Evolutionary conservation across 1,140 invertebrate genomes (phyloP), one percentile per base, ranked within the genome.

Genomic region (Bombus polaris): DNA sequence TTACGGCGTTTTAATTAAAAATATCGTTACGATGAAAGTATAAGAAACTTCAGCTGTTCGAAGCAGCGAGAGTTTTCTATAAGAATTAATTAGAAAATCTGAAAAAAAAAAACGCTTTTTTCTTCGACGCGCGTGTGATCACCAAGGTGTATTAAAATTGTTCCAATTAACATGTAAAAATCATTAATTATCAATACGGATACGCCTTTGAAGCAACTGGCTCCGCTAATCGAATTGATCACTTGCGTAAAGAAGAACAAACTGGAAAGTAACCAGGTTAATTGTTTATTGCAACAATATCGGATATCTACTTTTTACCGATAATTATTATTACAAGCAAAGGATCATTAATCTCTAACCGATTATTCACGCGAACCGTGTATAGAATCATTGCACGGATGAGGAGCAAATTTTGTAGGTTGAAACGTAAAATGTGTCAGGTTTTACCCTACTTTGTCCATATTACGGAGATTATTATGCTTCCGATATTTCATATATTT

Each of bases 191-290:
- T 73, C 47, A 6, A 25, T 13, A 42, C 5, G 35, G 66, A 59
- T 53, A 85, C 65, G 82, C 66, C 76, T 76, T 25, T 32, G n/a
- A 32, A n/a, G 13, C 37, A 68, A 22, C 62, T 47, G 35, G 32
- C 25, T 53, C 25, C 13, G 13, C 39, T 78, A 72, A 79, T 71
- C 66, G 68, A 59, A 79, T 47, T n/a, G 76, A 84, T 79, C 66
- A 47, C 25, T 84, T 71, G 76, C 65, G 53, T 47, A 79, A 71
- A 84, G 18, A 22, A 39, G 47, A 70, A 44, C 25, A 47, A 35
- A n/a, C 15, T 28, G 37, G n/a, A 66, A 62, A 77, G n/a, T n/a
- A 78, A 79, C 70, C 39, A 35, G 82, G 66, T 84, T 65, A 76
- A 39, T 35, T 57, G 42, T 75, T 53, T 12, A 8, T 57, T 28